Conservation (phyloP, 1,140 invertebrate genomes). For the Pollicipes pollicipes region DNA sequence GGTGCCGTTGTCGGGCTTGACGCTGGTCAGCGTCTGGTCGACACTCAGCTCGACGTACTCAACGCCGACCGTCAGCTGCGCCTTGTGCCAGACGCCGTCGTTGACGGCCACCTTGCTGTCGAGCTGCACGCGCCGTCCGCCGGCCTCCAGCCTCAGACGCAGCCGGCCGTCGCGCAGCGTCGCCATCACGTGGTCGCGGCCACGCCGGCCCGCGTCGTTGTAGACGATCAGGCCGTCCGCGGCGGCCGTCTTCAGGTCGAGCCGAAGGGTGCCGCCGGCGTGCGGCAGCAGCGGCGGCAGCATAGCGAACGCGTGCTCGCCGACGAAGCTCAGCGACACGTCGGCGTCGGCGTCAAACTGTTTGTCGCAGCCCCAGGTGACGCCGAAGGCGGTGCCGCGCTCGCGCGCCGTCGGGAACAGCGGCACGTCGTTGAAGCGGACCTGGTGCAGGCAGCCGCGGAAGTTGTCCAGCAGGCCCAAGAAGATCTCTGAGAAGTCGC, state of each 20-base stretch:
- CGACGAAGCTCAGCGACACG: constrained; percentile 64
- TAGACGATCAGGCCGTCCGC: too few species aligned
- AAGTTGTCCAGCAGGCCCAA: constrained; percentile 72
- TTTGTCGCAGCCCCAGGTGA: constrained; percentile 77
- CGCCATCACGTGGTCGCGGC: too few species aligned
- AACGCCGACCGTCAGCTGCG: too few species aligned
- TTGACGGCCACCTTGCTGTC: too few species aligned
- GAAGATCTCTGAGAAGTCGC: constrained; percentile 72
- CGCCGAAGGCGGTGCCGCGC: constrained; percentile 40
- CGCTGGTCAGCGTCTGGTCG: constrained; percentile 28
- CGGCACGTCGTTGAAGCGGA: constrained; percentile 35
- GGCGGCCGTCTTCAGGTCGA: constrained; percentile 5
- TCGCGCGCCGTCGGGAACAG: constrained; percentile 40
- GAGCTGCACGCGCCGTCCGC: too few species aligned
- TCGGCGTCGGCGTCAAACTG: constrained; percentile 68
- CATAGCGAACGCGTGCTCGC: constrained; percentile 29
- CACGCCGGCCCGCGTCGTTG: too few species aligned
- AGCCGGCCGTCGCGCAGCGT: too few species aligned
- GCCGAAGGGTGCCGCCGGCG: constrained; percentile 12
- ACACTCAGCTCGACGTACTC: constrained; percentile 44
- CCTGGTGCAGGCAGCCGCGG: constrained; percentile 64
- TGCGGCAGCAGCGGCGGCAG: constrained; percentile 25
- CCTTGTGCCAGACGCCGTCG: too few species aligned
- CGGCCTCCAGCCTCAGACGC: too few species aligned
- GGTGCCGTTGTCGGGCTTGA: not conserved